Evolutionary conservation across 2,797 vertebrate species (phyloP).

Genomic region (Cynopterus sphinx): DNA sequence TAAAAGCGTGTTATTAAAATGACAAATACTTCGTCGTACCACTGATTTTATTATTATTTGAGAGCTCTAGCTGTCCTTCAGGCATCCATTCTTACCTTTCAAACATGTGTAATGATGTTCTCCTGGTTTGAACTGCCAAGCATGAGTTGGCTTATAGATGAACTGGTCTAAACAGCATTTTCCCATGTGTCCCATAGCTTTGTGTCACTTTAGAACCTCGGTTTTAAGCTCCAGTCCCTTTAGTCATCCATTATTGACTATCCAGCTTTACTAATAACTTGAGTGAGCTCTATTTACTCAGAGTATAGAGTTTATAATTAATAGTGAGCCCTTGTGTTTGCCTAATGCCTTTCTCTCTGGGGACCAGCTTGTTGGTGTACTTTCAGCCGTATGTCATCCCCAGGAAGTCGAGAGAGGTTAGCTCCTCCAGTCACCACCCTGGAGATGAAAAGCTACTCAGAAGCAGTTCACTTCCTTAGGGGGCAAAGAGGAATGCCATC

Average conservation of each 20-base stretch:
- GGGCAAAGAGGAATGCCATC: neutral
- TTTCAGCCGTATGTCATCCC: neutral
- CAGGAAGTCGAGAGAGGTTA: neutral
- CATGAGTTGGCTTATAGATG: neutral
- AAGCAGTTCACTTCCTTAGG: neutral
- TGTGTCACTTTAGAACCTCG: neutral
- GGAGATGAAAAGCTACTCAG: neutral
- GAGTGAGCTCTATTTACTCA: neutral
- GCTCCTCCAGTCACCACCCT: neutral
- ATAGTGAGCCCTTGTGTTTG: neutral
- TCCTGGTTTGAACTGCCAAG: neutral
- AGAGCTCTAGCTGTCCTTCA: neutral
- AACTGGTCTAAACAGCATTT: neutral
- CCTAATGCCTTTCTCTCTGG: neutral
- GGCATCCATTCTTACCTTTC: neutral
- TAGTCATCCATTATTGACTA: constrained; percentile 14
- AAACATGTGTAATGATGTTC: neutral
- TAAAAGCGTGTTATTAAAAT: neutral
- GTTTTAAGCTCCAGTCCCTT: neutral
- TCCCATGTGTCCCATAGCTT: neutral
- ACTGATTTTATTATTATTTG: neutral
- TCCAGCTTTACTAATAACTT: neutral
- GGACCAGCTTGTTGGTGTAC: neutral
- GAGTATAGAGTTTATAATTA: neutral
- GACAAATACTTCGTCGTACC: neutral